phyloP scores from a whole-genome alignment of 2,797 vertebrate genomes.

The Moxostoma hubbsi region DNA sequence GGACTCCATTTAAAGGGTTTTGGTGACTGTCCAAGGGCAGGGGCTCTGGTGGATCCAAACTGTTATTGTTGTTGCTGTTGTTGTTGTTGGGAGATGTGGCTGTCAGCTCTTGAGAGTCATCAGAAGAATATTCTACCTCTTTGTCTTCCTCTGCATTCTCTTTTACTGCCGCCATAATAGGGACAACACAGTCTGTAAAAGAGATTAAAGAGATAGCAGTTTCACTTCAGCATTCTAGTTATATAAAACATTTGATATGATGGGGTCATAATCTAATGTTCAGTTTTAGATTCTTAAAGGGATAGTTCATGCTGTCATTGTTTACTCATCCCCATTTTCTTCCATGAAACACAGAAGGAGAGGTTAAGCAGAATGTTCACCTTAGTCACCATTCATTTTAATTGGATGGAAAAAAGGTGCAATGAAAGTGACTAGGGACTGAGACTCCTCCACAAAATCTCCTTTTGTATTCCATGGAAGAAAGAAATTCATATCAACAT shows the following conservation, averaged over 20 bases:
- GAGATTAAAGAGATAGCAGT: conserved; percentile 65
- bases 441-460: no score
- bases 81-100: conserved; percentile 78
- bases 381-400: no score
- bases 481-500: no score
- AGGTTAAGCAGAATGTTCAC: no score
- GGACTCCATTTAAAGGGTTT: conserved; percentile 97
- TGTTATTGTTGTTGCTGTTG: conserved; percentile 83
- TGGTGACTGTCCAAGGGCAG: conserved; percentile 86
- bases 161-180: conserved; percentile 86
- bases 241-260: background rate
- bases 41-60: conserved; percentile 82
- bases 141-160: conserved; percentile 86
- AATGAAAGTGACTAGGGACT: no score
- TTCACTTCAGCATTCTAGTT: conserved; percentile 45
- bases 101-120: conserved; percentile 83
- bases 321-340: no score
- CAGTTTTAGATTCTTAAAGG: background rate
- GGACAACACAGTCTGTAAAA: conserved; percentile 79
- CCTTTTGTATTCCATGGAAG: no score
- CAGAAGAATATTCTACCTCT: conserved; percentile 78
- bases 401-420: no score
- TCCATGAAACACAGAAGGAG: no score
- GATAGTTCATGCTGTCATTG: no score
- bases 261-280: background rate